Evolutionary conservation across 2,113 vertebrate species (phyloP), one percentile per base, ranked within the genome.

Genomic region (Tautogolabrus adspersus): DNA sequence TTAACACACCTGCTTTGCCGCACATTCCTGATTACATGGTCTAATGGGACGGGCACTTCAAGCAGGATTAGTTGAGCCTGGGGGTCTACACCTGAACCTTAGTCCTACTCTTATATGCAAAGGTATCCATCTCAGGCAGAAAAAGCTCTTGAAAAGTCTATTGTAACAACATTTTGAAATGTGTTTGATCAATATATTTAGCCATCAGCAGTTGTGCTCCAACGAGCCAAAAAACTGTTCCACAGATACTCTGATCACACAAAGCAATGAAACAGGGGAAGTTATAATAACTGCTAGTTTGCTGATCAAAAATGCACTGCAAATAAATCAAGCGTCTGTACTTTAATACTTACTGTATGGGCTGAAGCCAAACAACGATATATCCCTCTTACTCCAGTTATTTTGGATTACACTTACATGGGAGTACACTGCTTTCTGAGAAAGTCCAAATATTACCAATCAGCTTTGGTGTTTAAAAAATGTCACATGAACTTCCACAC

Each of bases 81-180:
- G 87, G 94, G 95, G 93, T 92, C 92, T 93, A 89, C 95, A 96
- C 96, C 96, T 97, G 96, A 97, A 93, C 93, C 91, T 94, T 90
- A 92, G 93, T 87, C 92, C 80, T 49, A 51, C 51, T 69, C 64
- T 42, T 54, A 65, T 72, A 76, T 70, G 61, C 80, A 88, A 87
- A 90, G 71, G 82, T 71, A 59, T 74, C 77, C 58, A 55, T 66
- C 18, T 72, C 61, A 60, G 64, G 85, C 47, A 64, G 58, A 71
- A 88, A 71, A 18, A 23, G n/a, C 23, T 77, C 77, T 22, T 10
- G 49, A 82, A 80, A 87, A 70, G 75, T 81, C 72, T 19, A 47
- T 70, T 79, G 68, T 51, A 66, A 64, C 49, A 0, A 21, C 66
- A 30, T 26, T 22, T 37, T 65, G 40, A 69, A 64, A 8, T 49